phyloP scores from a whole-genome alignment of 1,140 invertebrate genomes.

The Drosophila ogumai region DNA sequence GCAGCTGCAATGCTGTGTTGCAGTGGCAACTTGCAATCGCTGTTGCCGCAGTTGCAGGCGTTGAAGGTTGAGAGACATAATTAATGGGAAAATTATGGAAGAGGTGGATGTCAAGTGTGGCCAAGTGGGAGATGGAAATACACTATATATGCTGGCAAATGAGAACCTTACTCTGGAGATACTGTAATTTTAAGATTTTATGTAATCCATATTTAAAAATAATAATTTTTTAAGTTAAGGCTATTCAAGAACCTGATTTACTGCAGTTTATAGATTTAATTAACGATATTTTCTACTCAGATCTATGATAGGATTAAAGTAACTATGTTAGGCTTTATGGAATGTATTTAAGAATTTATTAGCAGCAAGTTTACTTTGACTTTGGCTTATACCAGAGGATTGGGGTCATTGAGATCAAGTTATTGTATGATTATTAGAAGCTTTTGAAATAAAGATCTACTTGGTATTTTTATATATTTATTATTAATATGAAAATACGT shows the following conservation, averaged over 20 bases:
- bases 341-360: neutral
- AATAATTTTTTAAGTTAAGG: no score
- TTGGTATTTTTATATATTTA: no score
- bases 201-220: no score
- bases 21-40: constrained; percentile 29
- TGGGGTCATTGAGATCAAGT: constrained; percentile 11
- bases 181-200: no score
- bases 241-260: neutral
- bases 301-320: neutral
- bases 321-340: neutral
- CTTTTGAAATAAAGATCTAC: no score
- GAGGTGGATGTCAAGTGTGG: constrained; percentile 34
- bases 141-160: constrained; percentile 11
- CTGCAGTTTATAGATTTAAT: neutral
- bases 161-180: no score
- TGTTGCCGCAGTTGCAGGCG: constrained; percentile 29
- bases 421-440: neutral
- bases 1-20: constrained; percentile 26
- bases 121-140: constrained; percentile 28
- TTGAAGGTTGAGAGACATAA: constrained; percentile 55
- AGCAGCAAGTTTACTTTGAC: neutral
- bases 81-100: constrained; percentile 68
- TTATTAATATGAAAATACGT: no score
- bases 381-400: neutral
- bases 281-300: neutral